These are phyloP conservation scores for Phalacrocorax aristotelis DNA, from an alignment of 2,113 vertebrate species.

Conservation along the genomic window DNA sequence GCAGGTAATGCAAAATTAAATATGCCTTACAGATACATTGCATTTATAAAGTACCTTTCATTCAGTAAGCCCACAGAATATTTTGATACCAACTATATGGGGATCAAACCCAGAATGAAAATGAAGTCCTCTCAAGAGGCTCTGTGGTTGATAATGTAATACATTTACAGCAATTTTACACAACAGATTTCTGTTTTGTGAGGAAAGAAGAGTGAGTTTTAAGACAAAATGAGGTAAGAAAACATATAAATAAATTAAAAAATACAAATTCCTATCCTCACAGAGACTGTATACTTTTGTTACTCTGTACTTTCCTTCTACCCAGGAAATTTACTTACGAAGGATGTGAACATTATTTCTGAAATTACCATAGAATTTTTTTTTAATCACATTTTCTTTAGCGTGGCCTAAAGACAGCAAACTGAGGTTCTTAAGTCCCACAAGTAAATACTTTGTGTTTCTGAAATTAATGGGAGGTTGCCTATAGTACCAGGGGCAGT, in stretches of 20 bases:
- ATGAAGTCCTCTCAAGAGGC: not conserved
- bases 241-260: not conserved
- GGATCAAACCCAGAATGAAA: not conserved
- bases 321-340: not conserved
- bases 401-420: not conserved
- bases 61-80: not conserved
- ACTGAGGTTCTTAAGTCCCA: not conserved
- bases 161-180: not conserved
- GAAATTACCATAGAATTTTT: not conserved
- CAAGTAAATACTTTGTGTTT: not conserved
- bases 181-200: not conserved
- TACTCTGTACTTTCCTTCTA: not conserved
- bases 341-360: not conserved
- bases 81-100: not conserved
- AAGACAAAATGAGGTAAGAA: not conserved
- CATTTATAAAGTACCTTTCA: not conserved
- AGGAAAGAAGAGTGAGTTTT: not conserved
- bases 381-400: not conserved
- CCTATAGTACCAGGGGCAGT: not conserved
- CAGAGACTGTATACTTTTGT: not conserved
- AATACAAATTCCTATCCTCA: not conserved
- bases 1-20: not conserved
- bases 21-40: not conserved
- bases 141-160: not conserved
- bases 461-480: not conserved